A percentile compares a stretch with the other conserved stretches of the same genome.
phyloP scores from a whole-genome alignment of 2,113 vertebrate genomes.

The Lanius collurio region DNA sequence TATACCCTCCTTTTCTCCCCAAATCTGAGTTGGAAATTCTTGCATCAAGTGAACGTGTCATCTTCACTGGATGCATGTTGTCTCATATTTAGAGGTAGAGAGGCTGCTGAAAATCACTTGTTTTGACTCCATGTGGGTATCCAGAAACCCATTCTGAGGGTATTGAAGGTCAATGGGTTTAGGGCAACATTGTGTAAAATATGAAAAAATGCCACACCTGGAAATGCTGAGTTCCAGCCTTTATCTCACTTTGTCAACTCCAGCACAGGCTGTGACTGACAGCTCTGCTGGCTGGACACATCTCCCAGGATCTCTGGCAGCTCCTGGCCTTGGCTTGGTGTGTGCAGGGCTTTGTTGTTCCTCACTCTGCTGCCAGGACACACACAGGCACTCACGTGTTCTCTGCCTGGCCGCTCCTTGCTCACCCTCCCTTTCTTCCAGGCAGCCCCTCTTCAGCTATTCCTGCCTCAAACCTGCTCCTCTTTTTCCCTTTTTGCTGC shows the following conservation, averaged over 20 bases:
- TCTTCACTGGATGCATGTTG: background rate
- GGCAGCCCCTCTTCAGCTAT: background rate
- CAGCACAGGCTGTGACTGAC: background rate
- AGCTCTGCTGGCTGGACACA: background rate
- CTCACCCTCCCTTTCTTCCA: background rate
- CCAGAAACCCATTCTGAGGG: background rate
- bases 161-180: background rate
- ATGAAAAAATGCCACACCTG: background rate
- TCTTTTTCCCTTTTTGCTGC: background rate
- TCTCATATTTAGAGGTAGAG: background rate
- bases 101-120: background rate
- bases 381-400: background rate
- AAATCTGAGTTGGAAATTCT: background rate
- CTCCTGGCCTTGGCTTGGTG: background rate
- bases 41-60: background rate
- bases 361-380: background rate
- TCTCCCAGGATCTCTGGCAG: background rate
- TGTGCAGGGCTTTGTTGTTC: background rate
- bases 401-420: background rate
- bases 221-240: background rate
- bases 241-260: background rate
- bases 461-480: background rate
- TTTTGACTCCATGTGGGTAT: background rate
- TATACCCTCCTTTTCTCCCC: background rate
- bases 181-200: no score